Conservation (phyloP, 2,113 vertebrate species). For the Caracal caracal region DNA sequence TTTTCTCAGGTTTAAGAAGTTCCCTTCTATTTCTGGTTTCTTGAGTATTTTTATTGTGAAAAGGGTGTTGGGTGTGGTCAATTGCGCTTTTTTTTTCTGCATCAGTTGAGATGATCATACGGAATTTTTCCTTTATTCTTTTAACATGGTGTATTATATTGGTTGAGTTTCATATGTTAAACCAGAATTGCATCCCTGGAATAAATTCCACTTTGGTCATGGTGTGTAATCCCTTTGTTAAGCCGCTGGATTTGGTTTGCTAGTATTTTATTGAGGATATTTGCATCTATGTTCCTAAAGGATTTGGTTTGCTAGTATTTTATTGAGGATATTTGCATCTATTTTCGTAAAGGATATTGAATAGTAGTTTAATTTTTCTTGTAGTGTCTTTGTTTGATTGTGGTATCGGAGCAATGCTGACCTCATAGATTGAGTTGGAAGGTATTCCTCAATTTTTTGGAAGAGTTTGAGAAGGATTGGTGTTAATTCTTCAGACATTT, state of each 20-base stretch:
- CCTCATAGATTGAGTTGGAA: not conserved
- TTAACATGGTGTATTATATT: not conserved
- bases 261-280: not conserved
- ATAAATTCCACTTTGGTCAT: not conserved
- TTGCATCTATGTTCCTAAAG: not conserved
- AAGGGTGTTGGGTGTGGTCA: not conserved
- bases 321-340: not conserved
- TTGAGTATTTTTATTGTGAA: not conserved
- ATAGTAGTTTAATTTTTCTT: not conserved
- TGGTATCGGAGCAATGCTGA: not conserved
- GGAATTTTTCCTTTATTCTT: not conserved
- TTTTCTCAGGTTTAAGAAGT: not conserved
- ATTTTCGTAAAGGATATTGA: not conserved
- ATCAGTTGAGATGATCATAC: not conserved
- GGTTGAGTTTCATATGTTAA: not conserved
- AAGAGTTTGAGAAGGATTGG: not conserved
- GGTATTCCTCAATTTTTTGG: not conserved
- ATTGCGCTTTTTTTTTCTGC: not conserved
- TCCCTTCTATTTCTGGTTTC: not conserved
- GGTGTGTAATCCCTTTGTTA: not conserved
- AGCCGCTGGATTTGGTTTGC: not conserved
- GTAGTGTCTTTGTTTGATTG: not conserved
- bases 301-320: not conserved
- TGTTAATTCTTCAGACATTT: not conserved
- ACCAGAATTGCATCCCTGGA: not conserved